These are phyloP conservation scores for Hydrophis major DNA, from an alignment of 2,797 vertebrate species.

Conservation along the genomic window DNA sequence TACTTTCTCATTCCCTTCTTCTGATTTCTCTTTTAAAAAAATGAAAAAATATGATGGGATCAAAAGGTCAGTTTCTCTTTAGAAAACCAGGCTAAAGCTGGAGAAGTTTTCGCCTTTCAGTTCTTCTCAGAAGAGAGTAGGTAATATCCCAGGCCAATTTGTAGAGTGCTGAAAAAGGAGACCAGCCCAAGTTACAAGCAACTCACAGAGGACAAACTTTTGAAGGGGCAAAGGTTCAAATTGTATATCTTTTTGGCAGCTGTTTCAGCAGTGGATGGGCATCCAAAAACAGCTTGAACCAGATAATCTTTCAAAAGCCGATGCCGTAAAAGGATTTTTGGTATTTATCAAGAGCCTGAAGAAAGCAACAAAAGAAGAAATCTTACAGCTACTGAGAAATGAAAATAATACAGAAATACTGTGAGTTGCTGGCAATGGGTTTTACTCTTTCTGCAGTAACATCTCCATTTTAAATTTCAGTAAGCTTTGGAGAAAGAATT, in stretches of 20 bases:
- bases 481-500: neutral
- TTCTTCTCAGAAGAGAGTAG: slow-evolving; percentile 14
- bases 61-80: neutral
- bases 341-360: slow-evolving; percentile 86
- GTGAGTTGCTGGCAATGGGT: slow-evolving; percentile 71
- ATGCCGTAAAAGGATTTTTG: slow-evolving; percentile 86
- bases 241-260: slow-evolving; percentile 70
- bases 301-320: slow-evolving; percentile 80
- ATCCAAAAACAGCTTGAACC: slow-evolving; percentile 82
- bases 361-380: slow-evolving; percentile 84
- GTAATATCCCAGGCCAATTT: slow-evolving; percentile 2
- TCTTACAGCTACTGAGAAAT: slow-evolving; percentile 83
- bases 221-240: neutral
- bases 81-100: neutral
- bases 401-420: slow-evolving; percentile 82
- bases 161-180: no score
- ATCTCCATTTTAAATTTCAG: neutral
- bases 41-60: neutral
- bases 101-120: neutral
- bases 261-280: slow-evolving; percentile 85
- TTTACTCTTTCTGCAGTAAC: neutral
- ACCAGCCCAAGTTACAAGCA: neutral
- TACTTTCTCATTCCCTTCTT: neutral
- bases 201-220: slow-evolving; percentile 13
- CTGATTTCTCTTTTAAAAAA: neutral